Evolutionary conservation across 2,888 invertebrate genomes (phyloP).

Genomic region (Chrysotoxum bicinctum): DNA sequence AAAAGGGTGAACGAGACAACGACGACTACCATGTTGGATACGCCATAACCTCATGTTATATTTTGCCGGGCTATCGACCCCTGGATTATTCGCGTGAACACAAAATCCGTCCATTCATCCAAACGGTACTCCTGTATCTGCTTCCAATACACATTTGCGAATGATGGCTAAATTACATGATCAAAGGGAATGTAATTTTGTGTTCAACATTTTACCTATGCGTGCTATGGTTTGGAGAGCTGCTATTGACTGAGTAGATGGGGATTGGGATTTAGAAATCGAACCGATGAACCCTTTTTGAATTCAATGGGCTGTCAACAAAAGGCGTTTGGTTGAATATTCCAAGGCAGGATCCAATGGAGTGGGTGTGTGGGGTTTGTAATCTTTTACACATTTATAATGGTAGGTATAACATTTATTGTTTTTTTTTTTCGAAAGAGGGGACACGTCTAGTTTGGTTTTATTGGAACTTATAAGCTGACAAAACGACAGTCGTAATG

Average conservation of each 20-base stretch:
- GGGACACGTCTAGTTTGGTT: neutral
- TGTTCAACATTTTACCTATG: slow-evolving; percentile 57
- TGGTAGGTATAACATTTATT: slow-evolving; percentile 14
- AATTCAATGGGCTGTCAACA: slow-evolving; percentile 61
- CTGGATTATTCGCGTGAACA: slow-evolving; percentile 68
- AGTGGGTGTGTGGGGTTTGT: slow-evolving; percentile 8
- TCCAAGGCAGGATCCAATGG: neutral
- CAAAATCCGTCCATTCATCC: slow-evolving; percentile 56
- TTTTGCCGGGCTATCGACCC: slow-evolving; percentile 67
- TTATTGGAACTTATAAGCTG: neutral
- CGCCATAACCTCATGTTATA: slow-evolving; percentile 56
- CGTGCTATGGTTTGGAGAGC: neutral
- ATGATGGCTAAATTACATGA: slow-evolving; percentile 72
- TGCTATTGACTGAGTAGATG: neutral
- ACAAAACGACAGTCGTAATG: no score
- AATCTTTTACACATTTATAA: slow-evolving; percentile 14
- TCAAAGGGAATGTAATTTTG: slow-evolving; percentile 69
- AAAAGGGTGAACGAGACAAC: slow-evolving; percentile 49
- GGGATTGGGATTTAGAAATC: slow-evolving; percentile 36
- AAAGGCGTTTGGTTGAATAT: slow-evolving; percentile 26
- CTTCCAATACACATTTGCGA: slow-evolving; percentile 53
- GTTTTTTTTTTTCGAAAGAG: neutral
- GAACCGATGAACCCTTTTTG: slow-evolving; percentile 48
- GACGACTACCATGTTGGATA: neutral
- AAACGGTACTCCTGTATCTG: slow-evolving; percentile 34